Evolutionary conservation across 2,797 vertebrate species (phyloP).

Genomic region (Spea hammondii): DNA sequence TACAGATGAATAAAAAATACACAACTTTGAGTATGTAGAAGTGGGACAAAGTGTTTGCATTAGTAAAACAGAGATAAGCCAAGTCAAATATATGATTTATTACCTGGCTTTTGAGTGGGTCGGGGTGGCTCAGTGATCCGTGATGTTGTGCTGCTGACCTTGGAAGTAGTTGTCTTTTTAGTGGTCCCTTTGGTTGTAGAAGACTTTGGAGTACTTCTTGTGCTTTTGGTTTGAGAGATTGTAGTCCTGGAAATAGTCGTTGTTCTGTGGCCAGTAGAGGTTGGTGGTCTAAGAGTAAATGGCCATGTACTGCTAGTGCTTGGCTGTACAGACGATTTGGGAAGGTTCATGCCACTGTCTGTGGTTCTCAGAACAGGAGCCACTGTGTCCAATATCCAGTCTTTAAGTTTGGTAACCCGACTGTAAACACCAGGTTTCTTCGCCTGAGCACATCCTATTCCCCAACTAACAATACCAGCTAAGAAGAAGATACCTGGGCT

Average conservation of each 20-base stretch:
- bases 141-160: slow-evolving; percentile 36
- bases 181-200: slow-evolving; percentile 56
- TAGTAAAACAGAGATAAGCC: no score
- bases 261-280: slow-evolving; percentile 3
- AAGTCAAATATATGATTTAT: neutral
- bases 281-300: neutral
- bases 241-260: slow-evolving; percentile 31
- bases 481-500: slow-evolving; percentile 85
- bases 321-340: slow-evolving; percentile 29
- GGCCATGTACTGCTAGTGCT: slow-evolving; percentile 16
- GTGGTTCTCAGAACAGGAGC: slow-evolving; percentile 47
- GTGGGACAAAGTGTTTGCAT: no score
- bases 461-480: slow-evolving; percentile 94
- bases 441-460: slow-evolving; percentile 85
- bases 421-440: slow-evolving; percentile 86
- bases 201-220: slow-evolving; percentile 39
- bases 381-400: slow-evolving; percentile 81
- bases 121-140: slow-evolving; percentile 18
- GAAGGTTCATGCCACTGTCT: slow-evolving; percentile 48
- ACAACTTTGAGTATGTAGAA: no score
- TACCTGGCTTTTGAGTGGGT: slow-evolving; percentile 69
- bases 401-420: slow-evolving; percentile 77
- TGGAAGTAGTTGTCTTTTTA: slow-evolving; percentile 54
- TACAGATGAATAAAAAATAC: no score
- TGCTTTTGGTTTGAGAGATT: slow-evolving; percentile 21